Conservation (phyloP, 2,888 invertebrate species). For the Agriopis leucophaearia region DNA sequence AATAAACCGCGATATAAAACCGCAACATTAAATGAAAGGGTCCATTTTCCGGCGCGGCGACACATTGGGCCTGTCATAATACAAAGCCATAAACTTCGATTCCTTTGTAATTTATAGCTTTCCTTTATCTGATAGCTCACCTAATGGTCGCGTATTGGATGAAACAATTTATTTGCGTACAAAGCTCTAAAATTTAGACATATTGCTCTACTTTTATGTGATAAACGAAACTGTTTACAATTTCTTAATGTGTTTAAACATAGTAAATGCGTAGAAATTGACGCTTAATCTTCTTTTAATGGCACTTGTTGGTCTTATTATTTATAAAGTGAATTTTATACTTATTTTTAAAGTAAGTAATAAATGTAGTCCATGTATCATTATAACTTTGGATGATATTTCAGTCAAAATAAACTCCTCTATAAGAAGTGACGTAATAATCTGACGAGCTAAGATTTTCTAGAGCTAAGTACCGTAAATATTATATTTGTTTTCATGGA, state of each 20-base stretch:
- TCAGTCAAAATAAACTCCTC: too few species aligned
- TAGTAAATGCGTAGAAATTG: too few species aligned
- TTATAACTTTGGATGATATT: too few species aligned
- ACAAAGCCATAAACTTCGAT: constrained; percentile 39
- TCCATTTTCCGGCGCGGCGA: constrained; percentile 31
- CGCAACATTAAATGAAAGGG: constrained; percentile 36
- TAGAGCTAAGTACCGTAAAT: too few species aligned
- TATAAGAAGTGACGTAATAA: too few species aligned
- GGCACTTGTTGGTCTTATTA: too few species aligned
- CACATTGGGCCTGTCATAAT: constrained; percentile 40
- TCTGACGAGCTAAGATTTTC: too few species aligned
- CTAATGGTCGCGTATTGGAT: constrained; percentile 25
- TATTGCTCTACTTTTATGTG: constrained; percentile 1
- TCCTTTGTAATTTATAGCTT: constrained; percentile 35
- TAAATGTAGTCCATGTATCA: too few species aligned
- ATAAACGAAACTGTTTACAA: not conserved
- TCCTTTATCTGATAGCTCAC: constrained; percentile 33
- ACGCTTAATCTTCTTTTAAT: too few species aligned
- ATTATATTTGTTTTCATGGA: too few species aligned
- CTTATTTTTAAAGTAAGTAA: too few species aligned
- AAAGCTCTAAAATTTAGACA: constrained; percentile 2
- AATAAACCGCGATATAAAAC: constrained; percentile 40
- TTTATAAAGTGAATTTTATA: not conserved
- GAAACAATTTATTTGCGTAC: constrained; percentile 23
- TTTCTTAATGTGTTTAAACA: too few species aligned